A percentile compares a stretch with the other conserved stretches of the same genome.
phyloP scores from a whole-genome alignment of 2,797 vertebrate genomes.

The Characodon lateralis region DNA sequence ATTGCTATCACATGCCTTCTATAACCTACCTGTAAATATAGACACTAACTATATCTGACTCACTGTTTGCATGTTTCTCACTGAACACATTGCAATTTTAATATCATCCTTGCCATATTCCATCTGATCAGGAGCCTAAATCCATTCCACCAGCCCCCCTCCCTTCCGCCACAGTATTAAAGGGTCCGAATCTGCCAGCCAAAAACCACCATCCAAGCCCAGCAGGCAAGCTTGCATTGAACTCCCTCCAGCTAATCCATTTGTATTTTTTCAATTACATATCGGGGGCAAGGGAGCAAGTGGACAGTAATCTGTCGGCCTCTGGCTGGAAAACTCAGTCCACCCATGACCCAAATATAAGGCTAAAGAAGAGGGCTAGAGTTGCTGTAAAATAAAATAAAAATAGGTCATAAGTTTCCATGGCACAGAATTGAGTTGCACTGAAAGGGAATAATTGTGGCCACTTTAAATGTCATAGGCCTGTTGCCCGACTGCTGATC shows the following conservation, averaged over 20 bases:
- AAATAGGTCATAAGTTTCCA: slow-evolving; percentile 74
- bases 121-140: slow-evolving; percentile 65
- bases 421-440: slow-evolving; percentile 60
- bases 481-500: slow-evolving; percentile 36
- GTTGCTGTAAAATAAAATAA: slow-evolving; percentile 36
- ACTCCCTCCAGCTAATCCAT: slow-evolving; percentile 79
- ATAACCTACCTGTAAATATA: not conserved
- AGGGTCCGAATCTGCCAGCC: slow-evolving; percentile 51
- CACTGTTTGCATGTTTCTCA: slow-evolving; percentile 46
- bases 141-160: slow-evolving; percentile 22
- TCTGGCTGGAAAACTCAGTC: slow-evolving; percentile 62
- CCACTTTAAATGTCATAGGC: slow-evolving; percentile 51
- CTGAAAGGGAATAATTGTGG: slow-evolving; percentile 55
- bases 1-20: not conserved
- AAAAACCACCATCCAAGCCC: slow-evolving; percentile 23
- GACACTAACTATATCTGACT: slow-evolving; percentile 6
- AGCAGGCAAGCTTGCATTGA: slow-evolving; percentile 59
- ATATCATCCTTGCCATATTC: slow-evolving; percentile 58
- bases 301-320: slow-evolving; percentile 67
- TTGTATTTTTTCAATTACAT: slow-evolving; percentile 80
- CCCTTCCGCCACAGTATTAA: slow-evolving; percentile 42
- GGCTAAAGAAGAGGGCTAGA: slow-evolving; percentile 57
- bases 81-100: slow-evolving; percentile 50
- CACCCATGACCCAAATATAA: slow-evolving; percentile 78
- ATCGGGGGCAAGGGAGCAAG: slow-evolving; percentile 52